Base-by-base conservation (phyloP, 2,113 vertebrate species). In the Ptyas mucosa region DNA sequence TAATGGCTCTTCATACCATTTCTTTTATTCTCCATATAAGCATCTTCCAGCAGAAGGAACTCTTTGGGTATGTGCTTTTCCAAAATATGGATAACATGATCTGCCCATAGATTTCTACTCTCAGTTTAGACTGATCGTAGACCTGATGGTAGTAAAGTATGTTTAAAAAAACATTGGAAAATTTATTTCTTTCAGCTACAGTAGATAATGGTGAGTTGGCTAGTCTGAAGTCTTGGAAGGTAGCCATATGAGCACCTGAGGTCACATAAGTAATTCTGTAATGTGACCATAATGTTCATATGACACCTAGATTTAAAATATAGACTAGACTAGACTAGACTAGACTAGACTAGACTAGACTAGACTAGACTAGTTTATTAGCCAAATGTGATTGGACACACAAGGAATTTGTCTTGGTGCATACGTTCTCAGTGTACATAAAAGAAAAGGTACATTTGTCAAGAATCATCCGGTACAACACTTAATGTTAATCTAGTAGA, bases 171-270 rank as follows among this genome's bases (percentile, higher is more conserved):
- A 51, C 15, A n/a, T 49, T 51, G 14, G 12, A 2, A 46, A n/a
- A 5, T 14, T 6, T 24, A 8, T 5, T 23, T 24, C 5, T 49
- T 61, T 26, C 89, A 64, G 11, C 46, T 61, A n/a, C 2, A 89
- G 24, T 49, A 51, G 43, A 26, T 46, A 90, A 64, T 49, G 49
- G 4, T 89, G 53, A 39, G 21, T 39, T 89, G 5, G 24, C 29
- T 55, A 57, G 54, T 24, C 53, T 57, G 53, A 57, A 14, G 4
- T 57, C n/a, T 9, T 26, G 9, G 20, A 57, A 89, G 88, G n/a
- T 39, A 98, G 98, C 98, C 18, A 43, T 81, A 81, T 43, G 34
- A 81, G 34, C 34, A 81, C 8, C 34, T 43, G 75, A 81, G 20
- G 34, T 81, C 75, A 81, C 8, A 10, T 81, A 75, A 75, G n/a